These are phyloP conservation scores for Cerastis rubricosa DNA, from an alignment of 2,888 invertebrate genomes.

Conservation along the genomic window DNA sequence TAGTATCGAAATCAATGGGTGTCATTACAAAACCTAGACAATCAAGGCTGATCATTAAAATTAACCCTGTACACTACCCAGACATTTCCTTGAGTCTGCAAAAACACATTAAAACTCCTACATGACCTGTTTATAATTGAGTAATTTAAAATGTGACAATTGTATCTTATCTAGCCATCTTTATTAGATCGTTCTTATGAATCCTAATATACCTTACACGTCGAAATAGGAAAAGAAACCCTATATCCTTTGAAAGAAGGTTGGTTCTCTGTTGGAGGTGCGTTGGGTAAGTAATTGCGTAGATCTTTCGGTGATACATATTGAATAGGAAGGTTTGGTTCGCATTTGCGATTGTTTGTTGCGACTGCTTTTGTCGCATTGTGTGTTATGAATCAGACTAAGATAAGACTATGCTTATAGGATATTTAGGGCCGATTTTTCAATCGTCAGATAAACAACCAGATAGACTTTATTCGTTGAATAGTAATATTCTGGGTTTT, in stretches of 20 bases:
- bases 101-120: slow-evolving; percentile 76
- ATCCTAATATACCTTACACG: slow-evolving; percentile 65
- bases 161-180: slow-evolving; percentile 71
- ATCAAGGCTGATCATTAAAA: slow-evolving; percentile 5
- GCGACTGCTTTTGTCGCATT: slow-evolving; percentile 22
- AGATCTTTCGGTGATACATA: slow-evolving; percentile 76
- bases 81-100: slow-evolving; percentile 29
- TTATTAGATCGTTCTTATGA: slow-evolving; percentile 72
- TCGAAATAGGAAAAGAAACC: slow-evolving; percentile 33
- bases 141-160: slow-evolving; percentile 73
- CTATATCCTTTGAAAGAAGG: slow-evolving; percentile 2
- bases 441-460: no score
- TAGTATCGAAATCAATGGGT: no score
- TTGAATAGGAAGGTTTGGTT: slow-evolving; percentile 61
- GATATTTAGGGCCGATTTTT: no score
- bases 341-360: slow-evolving; percentile 24
- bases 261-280: slow-evolving; percentile 11
- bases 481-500: no score
- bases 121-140: slow-evolving; percentile 83
- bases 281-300: slow-evolving; percentile 55
- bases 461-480: no score
- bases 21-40: no score
- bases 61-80: background rate
- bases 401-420: background rate
- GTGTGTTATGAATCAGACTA: background rate